Base-by-base conservation (phyloP, 2,113 vertebrate species). In the Macquaria ambigua region DNA sequence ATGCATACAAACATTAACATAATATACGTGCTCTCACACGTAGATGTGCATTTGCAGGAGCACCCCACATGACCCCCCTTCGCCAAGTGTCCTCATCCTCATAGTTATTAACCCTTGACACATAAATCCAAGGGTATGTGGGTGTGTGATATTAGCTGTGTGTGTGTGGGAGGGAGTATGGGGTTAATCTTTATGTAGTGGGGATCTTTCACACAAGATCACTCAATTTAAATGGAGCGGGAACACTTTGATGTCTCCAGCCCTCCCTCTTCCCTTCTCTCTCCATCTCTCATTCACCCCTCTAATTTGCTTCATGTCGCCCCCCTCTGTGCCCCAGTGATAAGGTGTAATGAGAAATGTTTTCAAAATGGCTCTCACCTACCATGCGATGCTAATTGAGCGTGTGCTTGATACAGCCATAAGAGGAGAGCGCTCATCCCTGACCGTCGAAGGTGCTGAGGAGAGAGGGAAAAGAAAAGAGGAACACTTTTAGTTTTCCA, bases 311-410 rank as follows among this genome's bases (percentile, higher is more conserved):
- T 84, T 87, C 79, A 77, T 89, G 88, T 89, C 31, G 67, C 79
- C 90, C 89, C 91, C 84, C 91, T 82, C 89, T 83, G 87, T 8
- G 88, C 81, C 82, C 79, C 71, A 11, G 85, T 61, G 93, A 95
- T 95, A 95, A 94, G 93, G 93, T 94, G 93, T 92, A 94, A 94
- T 94, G 93, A 92, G 94, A 92, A 93, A 90, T 90, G 89, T 93
- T 93, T 91, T 88, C 77, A 84, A 80, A 88, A 90, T 52, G 82
- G 79, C 80, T 92, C 87, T 89, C 86, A 92, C 93, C 86, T 91
- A 87, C 87, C 85, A 87, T 75, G 92, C 43, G 18, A 74, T 39
- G 76, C 74, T 92, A 92, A 92, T 85, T 89, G 91, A 85, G 81
- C 4, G 15, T 74, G 72, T 71, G 63, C 66, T 59, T 66, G 85